Evolutionary conservation across 2,113 vertebrate species (phyloP), one percentile per base, ranked within the genome.

Genomic region (Podarcis raffonei): DNA sequence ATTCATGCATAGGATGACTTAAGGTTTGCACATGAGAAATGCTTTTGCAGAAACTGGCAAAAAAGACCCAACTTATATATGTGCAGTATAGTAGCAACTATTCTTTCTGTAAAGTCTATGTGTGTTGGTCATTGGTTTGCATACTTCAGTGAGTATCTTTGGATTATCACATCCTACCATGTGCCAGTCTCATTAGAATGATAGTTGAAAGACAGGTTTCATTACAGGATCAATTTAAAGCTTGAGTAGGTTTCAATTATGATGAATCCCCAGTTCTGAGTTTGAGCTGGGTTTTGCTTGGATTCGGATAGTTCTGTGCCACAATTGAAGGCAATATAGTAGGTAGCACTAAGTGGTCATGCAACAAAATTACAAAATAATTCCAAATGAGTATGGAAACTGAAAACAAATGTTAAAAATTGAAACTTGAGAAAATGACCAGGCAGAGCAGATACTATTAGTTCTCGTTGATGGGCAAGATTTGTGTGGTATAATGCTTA

Each of bases 211-310:
- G 59, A 83, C 6, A 3, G 62, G 20, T 8, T 79, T 90, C 77
- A 86, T 95, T 95, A 85, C n/a, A 83, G n/a, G 62, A 93, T 82
- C 88, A 89, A 85, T 93, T 94, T 93, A 90, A 93, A 95, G 92
- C 86, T 71, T 82, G 92, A 92, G 81, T 92, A 86, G 86, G 80
- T 91, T 90, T 92, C 84, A 93, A 81, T 96, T 94, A 90, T 90
- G 30, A 89, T 88, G 84, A 92, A 85, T 1, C 1, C 32, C 76
- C 87, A 85, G 59, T 39, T 87, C 37, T 32, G 72, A 48, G 57
- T 1, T 0, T 80, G 76, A 66, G 35, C 27, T 7, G n/a, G 9
- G 76, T 88, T 85, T 57, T 87, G 62, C 76, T 88, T 27, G 53
- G 62, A 66, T 83, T 91, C 80, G 9, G 59, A 80, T 86, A 0